Conservation (phyloP, 2,888 invertebrate genomes). For the Nephrocerus scutellatus region DNA sequence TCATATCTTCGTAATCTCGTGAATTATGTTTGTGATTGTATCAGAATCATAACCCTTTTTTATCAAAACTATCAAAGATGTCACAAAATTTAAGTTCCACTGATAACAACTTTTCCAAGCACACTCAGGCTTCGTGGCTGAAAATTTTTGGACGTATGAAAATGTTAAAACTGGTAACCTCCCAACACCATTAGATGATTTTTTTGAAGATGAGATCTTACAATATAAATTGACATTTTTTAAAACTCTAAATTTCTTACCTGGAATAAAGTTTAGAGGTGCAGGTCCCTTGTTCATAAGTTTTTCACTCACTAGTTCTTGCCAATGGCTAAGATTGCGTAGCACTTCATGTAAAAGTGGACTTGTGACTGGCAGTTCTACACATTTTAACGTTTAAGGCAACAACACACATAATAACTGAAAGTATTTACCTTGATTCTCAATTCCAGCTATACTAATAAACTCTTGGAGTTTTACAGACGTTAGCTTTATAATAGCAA, state of each 20-base stretch:
- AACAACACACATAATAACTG: background rate
- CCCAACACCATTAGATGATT: background rate
- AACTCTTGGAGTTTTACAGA: slow-evolving; percentile 81
- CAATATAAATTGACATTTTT: background rate
- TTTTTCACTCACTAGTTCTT: slow-evolving; percentile 69
- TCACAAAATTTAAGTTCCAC: too few species aligned
- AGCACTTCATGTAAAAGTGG: slow-evolving; percentile 87
- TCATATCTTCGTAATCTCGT: too few species aligned
- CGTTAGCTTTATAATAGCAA: slow-evolving; percentile 79
- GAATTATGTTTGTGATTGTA: too few species aligned
- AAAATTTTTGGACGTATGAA: too few species aligned
- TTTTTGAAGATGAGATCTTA: too few species aligned
- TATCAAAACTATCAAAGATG: too few species aligned
- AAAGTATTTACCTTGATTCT: slow-evolving; percentile 65
- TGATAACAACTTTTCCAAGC: too few species aligned
- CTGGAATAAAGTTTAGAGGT: slow-evolving; percentile 77
- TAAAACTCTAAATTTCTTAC: slow-evolving; percentile 20
- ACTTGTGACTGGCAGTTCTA: slow-evolving; percentile 89
- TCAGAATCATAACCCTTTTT: too few species aligned
- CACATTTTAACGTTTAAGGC: slow-evolving; percentile 5
- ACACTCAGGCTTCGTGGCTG: too few species aligned
- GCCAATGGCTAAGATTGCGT: slow-evolving; percentile 83
- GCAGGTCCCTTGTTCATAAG: slow-evolving; percentile 70
- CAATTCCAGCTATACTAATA: slow-evolving; percentile 80
- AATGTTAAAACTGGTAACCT: too few species aligned